A percentile compares a stretch with the other conserved stretches of the same genome.
Conservation (phyloP, 2,113 vertebrate genomes). For the Lampris megalopsis region DNA sequence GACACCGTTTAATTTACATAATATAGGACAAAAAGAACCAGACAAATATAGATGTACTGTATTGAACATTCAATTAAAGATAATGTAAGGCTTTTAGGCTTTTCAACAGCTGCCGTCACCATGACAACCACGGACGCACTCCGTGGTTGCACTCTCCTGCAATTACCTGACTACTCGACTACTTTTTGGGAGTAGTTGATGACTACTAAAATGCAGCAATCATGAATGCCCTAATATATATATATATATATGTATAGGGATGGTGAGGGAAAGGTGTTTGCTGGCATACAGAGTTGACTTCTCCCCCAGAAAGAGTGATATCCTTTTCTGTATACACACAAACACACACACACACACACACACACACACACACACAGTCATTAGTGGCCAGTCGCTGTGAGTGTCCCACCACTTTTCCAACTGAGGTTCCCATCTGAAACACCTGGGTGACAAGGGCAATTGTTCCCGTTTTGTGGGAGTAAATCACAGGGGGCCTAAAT, state of each 20-base stretch:
- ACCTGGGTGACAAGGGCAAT: slow-evolving; percentile 66
- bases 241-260: background rate
- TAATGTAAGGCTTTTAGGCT: no score
- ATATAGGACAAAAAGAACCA: no score
- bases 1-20: no score
- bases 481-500: slow-evolving; percentile 66
- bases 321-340: slow-evolving; percentile 11
- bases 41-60: no score
- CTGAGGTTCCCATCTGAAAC: slow-evolving; percentile 53
- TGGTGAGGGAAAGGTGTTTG: background rate
- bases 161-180: no score
- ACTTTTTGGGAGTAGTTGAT: no score
- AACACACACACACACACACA: slow-evolving; percentile 5
- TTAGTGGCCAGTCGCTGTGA: slow-evolving; percentile 44
- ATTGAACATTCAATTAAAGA: no score
- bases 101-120: no score
- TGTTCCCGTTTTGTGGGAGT: slow-evolving; percentile 66
- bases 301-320: slow-evolving; percentile 34
- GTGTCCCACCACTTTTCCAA: slow-evolving; percentile 42
- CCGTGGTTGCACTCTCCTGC: no score
- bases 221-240: no score
- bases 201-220: no score
- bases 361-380: slow-evolving; percentile 34
- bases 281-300: slow-evolving; percentile 6
- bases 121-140: no score